Evolutionary conservation across 2,797 vertebrate genomes (phyloP).

Genomic region (Ctenosaura bakeri): DNA sequence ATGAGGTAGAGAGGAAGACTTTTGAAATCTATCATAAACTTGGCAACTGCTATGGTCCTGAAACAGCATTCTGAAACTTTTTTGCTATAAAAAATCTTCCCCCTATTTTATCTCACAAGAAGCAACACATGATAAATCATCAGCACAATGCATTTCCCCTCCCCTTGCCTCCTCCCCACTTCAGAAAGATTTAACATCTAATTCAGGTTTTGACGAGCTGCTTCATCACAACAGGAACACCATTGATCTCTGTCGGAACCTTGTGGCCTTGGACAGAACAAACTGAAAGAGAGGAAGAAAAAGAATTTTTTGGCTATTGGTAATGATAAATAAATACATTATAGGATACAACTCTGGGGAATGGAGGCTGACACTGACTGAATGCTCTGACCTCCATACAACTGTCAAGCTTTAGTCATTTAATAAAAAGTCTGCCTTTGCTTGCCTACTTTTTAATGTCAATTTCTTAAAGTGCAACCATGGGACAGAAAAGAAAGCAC

Average conservation of each 20-base stretch:
- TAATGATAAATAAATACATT: conserved; percentile 87
- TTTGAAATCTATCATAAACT: conserved; percentile 82
- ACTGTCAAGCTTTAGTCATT: conserved; percentile 70
- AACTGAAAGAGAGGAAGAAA: conserved; percentile 71
- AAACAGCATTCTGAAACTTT: conserved; percentile 89
- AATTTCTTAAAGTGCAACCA: conserved; percentile 72
- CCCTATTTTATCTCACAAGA: conserved; percentile 90
- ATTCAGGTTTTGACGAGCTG: conserved; percentile 92
- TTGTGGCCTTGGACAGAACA: conserved; percentile 89
- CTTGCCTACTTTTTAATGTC: conserved; percentile 63
- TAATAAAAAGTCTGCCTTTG: conserved; percentile 77
- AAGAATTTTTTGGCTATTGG: conserved; percentile 64
- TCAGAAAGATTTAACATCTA: conserved; percentile 99
- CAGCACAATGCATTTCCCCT: conserved; percentile 85
- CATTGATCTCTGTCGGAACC: conserved; percentile 89
- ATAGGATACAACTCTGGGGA: conserved; percentile 79
- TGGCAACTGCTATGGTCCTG: conserved; percentile 88
- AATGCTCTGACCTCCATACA: conserved; percentile 80
- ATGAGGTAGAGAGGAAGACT: conserved; percentile 61
- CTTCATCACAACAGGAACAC: conserved; percentile 88
- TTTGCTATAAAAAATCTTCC: conserved; percentile 84
- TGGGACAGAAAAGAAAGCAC: conserved; percentile 48
- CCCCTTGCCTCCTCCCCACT: conserved; percentile 80
- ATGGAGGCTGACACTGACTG: conserved; percentile 78
- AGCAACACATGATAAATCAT: conserved; percentile 96